These are phyloP conservation scores for Desmodus rotundus DNA, from an alignment of 2,113 vertebrate species.

Conservation along the genomic window DNA sequence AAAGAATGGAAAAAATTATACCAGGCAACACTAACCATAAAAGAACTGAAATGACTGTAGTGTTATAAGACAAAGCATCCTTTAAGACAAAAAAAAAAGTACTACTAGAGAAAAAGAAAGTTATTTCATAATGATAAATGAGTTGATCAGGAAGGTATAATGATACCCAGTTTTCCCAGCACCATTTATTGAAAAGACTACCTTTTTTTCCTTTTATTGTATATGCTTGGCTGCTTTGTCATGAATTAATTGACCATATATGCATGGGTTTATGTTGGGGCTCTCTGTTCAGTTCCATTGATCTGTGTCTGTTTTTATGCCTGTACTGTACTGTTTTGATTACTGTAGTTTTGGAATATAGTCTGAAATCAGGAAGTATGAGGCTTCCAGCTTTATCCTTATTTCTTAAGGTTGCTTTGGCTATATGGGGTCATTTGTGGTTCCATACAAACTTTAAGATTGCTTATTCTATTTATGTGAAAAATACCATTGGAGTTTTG, in stretches of 20 bases:
- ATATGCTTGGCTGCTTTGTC: neutral
- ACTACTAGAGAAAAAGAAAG: neutral
- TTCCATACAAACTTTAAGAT: neutral
- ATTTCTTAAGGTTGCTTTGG: neutral
- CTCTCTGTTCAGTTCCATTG: neutral
- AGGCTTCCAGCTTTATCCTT: neutral
- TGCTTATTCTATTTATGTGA: neutral
- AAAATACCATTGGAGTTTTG: neutral
- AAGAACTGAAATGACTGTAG: neutral
- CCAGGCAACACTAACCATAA: neutral
- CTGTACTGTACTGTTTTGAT: neutral
- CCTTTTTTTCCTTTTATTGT: neutral
- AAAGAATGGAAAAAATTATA: neutral
- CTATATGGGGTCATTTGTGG: neutral
- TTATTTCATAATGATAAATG: neutral
- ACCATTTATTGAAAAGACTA: neutral
- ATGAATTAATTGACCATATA: neutral
- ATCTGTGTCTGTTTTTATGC: neutral
- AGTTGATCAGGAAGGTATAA: neutral
- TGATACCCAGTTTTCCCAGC: neutral
- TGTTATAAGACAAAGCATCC: neutral
- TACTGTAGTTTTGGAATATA: neutral
- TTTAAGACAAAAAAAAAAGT: neutral
- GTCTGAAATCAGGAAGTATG: neutral
- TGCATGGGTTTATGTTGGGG: neutral